Evolutionary conservation across 2,797 vertebrate genomes (phyloP).

Genomic region (Manis pentadactyla): DNA sequence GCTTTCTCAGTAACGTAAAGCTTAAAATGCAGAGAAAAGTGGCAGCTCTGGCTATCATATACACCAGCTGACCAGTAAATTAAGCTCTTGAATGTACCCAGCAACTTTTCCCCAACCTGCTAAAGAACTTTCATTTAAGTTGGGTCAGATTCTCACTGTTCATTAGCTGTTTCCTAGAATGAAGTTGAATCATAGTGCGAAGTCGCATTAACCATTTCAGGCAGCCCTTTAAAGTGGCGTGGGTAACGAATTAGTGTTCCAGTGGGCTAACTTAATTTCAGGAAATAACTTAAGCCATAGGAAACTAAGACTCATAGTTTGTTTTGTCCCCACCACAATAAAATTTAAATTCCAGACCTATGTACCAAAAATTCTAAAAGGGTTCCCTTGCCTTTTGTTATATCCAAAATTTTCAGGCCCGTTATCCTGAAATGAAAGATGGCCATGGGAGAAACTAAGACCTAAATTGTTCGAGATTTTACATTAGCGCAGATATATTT

Average conservation of each 20-base stretch:
- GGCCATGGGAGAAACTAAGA: background rate
- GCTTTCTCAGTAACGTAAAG: conserved; percentile 9
- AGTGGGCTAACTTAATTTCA: conserved; percentile 67
- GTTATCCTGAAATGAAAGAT: conserved; percentile 52
- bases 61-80: background rate
- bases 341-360: conserved; percentile 54
- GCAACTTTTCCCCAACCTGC: background rate
- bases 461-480: conserved; percentile 36
- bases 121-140: background rate
- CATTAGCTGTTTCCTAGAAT: conserved; percentile 43
- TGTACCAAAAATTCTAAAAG: conserved; percentile 51
- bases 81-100: background rate
- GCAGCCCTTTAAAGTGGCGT: conserved; percentile 52
- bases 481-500: background rate
- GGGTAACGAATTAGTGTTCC: conserved; percentile 55
- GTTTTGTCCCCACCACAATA: conserved; percentile 41
- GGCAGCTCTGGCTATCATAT: background rate
- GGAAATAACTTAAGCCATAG: conserved; percentile 64
- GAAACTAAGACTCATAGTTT: conserved; percentile 68
- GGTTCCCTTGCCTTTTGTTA: conserved; percentile 48
- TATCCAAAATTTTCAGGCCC: conserved; percentile 63
- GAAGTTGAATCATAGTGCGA: conserved; percentile 41
- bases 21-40: background rate
- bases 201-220: conserved; percentile 48
- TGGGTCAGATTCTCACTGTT: conserved; percentile 10